Evolutionary conservation across 2,888 invertebrate species (phyloP).

Genomic region (Epicampocera succincta): DNA sequence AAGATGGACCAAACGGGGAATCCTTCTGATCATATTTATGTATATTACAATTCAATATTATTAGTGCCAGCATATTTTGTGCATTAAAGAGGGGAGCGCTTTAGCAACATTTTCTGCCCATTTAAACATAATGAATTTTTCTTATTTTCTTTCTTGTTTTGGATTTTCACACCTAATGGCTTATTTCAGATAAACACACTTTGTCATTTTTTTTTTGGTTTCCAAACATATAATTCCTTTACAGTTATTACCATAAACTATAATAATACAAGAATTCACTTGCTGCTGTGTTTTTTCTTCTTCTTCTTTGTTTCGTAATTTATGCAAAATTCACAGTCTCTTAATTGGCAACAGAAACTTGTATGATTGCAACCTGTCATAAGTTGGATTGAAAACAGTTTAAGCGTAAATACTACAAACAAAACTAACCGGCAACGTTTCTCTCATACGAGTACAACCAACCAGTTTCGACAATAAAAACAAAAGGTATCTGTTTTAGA

Average conservation of each 20-base stretch:
- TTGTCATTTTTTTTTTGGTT: background rate
- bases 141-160: too few species aligned
- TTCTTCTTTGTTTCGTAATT: slow-evolving; percentile 29
- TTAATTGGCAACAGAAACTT: slow-evolving; percentile 45
- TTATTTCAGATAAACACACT: background rate
- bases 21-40: too few species aligned
- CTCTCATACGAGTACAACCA: background rate
- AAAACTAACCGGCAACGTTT: background rate
- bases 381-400: slow-evolving; percentile 40
- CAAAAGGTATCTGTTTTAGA: slow-evolving; percentile 22
- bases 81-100: too few species aligned
- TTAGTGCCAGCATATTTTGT: too few species aligned
- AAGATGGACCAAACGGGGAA: too few species aligned
- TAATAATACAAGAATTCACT: slow-evolving; percentile 35
- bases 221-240: slow-evolving; percentile 2
- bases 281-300: too few species aligned
- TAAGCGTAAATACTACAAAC: slow-evolving; percentile 15
- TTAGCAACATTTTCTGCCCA: too few species aligned
- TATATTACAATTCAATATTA: too few species aligned
- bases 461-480: slow-evolving; percentile 29
- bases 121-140: too few species aligned
- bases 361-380: slow-evolving; percentile 48
- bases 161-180: too few species aligned
- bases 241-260: slow-evolving; percentile 25
- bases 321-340: slow-evolving; percentile 59